A percentile compares a stretch with the other conserved stretches of the same genome.
phyloP scores from a whole-genome alignment of 1,140 invertebrate species.

The Solenopsis fugax region DNA sequence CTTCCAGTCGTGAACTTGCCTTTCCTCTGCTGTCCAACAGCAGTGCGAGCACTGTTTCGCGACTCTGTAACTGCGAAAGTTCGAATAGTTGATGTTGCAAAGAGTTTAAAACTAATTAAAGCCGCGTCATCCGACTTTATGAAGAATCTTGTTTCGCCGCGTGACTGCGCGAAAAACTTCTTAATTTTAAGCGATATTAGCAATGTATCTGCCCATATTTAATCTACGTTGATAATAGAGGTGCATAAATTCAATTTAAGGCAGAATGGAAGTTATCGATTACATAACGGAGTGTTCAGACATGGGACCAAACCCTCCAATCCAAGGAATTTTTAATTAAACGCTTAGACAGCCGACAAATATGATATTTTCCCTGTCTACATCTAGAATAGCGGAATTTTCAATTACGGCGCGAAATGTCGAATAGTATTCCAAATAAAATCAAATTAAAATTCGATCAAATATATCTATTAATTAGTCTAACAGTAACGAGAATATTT shows the following conservation, averaged over 20 bases:
- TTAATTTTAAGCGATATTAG: constrained; percentile 46
- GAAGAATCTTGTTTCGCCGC: constrained; percentile 56
- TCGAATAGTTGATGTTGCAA: constrained; percentile 61
- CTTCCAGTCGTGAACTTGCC: constrained; percentile 4
- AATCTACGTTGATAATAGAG: constrained; percentile 40
- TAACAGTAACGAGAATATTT: not conserved
- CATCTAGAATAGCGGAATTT: constrained; percentile 36
- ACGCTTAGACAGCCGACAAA: constrained; percentile 45
- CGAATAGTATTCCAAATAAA: constrained; percentile 13
- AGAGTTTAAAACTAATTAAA: constrained; percentile 65
- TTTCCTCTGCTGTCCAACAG: constrained; percentile 50
- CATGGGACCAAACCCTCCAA: not conserved
- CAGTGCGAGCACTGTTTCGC: constrained; percentile 46
- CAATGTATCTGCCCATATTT: constrained; percentile 46
- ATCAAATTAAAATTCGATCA: not conserved
- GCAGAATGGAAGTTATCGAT: constrained; percentile 39
- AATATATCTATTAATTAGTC: constrained; percentile 16
- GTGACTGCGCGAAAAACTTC: constrained; percentile 58
- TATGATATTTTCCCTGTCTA: constrained; percentile 42
- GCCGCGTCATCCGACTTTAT: constrained; percentile 62
- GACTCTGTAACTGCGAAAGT: constrained; percentile 63
- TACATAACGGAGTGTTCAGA: constrained; percentile 14
- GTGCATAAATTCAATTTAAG: constrained; percentile 54
- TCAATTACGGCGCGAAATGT: constrained; percentile 24
- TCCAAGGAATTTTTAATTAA: constrained; percentile 64